Base-by-base conservation (phyloP, 2,797 vertebrate species). In the Gila robusta region DNA sequence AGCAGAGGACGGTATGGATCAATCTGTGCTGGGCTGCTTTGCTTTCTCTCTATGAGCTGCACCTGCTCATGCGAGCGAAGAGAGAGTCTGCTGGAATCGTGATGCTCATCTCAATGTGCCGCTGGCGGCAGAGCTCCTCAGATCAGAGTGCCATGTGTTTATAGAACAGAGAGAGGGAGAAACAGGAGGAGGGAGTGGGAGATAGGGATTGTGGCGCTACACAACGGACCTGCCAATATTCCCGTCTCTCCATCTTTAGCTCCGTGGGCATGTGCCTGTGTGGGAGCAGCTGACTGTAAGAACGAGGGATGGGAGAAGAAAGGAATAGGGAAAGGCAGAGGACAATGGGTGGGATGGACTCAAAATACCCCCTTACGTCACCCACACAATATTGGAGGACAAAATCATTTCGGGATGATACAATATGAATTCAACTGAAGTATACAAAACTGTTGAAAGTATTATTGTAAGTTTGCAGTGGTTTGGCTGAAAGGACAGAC, bases 51-150 rank as follows among this genome's bases (percentile, higher is more conserved):
- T 87, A 87, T 85, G 88, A 91, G 90, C 78, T 86, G 90, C 90
- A 89, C 90, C 90, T 94, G 93, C 89, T 93, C 93, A 94, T 92
- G 91, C 1, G 82, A 94, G 91, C 93, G 92, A 92, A 94, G 92
- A 88, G 72, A 81, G 80, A 84, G 87, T 73, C 83, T 90, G 81
- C 78, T 83, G 88, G 73, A 87, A 84, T 91, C 87, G 84, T 89
- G 91, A 92, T 81, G 86, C 86, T 88, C 89, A 92, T 92, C 87
- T 87, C 83, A 93, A 91, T 91, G 89, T 74, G 89, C 88, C 66
- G 67, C 78, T 87, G 78, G 81, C 52, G 12, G 70, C 84, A 49
- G 41, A 64, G 80, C 66, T 88, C 66, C 88, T 87, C 74, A 87
- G 78, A 89, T 88, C 72, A 88, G 76, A 79, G 79, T 35, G 62